phyloP scores from a whole-genome alignment of 2,888 invertebrate species.

The Desoria tigrina region DNA sequence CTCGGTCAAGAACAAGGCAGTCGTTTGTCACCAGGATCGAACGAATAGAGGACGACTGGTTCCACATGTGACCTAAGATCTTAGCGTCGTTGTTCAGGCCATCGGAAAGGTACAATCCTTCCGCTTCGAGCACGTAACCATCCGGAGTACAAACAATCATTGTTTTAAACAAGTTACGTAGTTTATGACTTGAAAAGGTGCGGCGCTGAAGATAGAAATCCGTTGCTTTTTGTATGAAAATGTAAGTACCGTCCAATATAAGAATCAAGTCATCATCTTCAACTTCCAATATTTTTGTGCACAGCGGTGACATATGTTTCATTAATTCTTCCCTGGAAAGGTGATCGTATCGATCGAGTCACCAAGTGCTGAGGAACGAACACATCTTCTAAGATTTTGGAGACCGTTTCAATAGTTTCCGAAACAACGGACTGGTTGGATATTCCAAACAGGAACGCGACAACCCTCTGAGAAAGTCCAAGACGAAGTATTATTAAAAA shows the following conservation, averaged over 20 bases:
- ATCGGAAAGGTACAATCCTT: neutral
- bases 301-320: too few species aligned
- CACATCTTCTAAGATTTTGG: too few species aligned
- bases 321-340: too few species aligned
- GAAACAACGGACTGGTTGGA: too few species aligned
- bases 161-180: neutral
- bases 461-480: too few species aligned
- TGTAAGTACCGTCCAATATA: neutral
- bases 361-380: too few species aligned
- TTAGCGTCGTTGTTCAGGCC: neutral
- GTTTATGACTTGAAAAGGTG: neutral
- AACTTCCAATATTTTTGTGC: too few species aligned
- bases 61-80: neutral
- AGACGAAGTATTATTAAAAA: too few species aligned
- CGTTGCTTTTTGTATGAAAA: neutral
- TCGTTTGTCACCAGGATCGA: neutral
- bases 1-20: neutral
- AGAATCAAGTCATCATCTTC: too few species aligned
- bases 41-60: neutral
- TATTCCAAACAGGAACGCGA: too few species aligned
- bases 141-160: neutral
- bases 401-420: too few species aligned
- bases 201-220: neutral
- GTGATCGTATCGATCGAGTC: too few species aligned
- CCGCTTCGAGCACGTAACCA: neutral